These are phyloP conservation scores for Lagorchestes hirsutus DNA, from an alignment of 2,797 vertebrate species.

Conservation along the genomic window DNA sequence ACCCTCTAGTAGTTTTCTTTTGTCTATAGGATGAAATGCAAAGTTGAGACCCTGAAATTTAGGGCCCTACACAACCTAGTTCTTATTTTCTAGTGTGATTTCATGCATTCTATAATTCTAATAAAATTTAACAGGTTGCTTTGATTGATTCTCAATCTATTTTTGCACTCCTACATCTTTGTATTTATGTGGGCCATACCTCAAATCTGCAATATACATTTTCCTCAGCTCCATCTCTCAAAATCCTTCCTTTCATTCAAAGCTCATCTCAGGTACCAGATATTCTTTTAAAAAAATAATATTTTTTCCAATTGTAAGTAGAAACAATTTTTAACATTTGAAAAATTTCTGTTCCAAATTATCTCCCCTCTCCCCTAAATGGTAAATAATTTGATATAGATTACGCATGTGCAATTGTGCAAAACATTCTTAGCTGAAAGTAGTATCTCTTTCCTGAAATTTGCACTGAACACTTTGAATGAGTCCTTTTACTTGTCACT, in stretches of 20 bases:
- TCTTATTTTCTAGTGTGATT: neutral
- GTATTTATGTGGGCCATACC: neutral
- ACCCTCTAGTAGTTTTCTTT: neutral
- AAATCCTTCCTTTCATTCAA: neutral
- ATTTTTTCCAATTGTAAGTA: neutral
- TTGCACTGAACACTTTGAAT: neutral
- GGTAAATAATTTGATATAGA: neutral
- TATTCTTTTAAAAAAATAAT: neutral
- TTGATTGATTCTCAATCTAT: neutral
- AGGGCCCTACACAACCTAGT: neutral
- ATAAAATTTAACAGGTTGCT: neutral
- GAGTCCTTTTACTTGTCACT: neutral
- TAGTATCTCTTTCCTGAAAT: neutral
- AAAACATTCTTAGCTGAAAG: neutral
- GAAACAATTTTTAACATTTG: too few relatives aligned
- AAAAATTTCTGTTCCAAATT: neutral
- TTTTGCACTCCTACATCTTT: neutral
- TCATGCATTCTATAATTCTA: neutral
- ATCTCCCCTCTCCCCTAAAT: neutral
- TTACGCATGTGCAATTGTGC: neutral
- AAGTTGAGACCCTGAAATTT: neutral
- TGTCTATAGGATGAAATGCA: neutral
- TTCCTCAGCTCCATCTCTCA: neutral
- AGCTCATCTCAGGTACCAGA: neutral
- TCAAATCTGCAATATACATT: neutral